Base-by-base conservation (phyloP, 2,113 vertebrate genomes). In the Oncorhynchus keta region DNA sequence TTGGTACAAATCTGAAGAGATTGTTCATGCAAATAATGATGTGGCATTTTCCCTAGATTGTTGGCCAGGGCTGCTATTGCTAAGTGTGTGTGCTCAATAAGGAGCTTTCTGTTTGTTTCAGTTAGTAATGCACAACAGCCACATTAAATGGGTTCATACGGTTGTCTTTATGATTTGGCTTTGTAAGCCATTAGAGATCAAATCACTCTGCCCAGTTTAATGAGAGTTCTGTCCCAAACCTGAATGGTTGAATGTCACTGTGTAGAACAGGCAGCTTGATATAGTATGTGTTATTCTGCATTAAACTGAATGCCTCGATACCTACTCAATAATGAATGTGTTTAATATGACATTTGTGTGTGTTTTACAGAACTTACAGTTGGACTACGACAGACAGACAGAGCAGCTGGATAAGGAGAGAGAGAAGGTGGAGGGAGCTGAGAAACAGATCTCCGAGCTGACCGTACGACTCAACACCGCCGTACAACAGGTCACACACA, bases 331-430 rank as follows among this genome's bases (percentile, higher is more conserved):
- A 39, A 39, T 68, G 67, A 70, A 45, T 69, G 67, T 69, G 28
- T 32, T 13, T 68, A 20, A 18, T 14, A 14, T 11, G 2, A 20
- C 30, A 28, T 69, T 28, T 45, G 68, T 24, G 5, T 62, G 49
- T 70, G 72, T 84, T 14, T 80, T 66, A 78, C 85, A 99, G 98
- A 98, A 95, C 91, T 93, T 99, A 83, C 89, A 97, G 90, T 84
- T 95, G 80, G 97, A 97, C 88, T 99, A 97, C 4, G 98, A 99
- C 88, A 94, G 91, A 70, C 97, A 96, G 86, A 95, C 93, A n/a
- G 97, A 97, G 85, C 87, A 94, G 76, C 90, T 99, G 93, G 97
- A 99, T 93, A 85, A 92, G 79, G 96, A 97, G 90, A 94, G 91
- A 78, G 90, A 91, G 84, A 95, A 93, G 87, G 89, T 90, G 79